Percentiles rank a stretch among this genome's conserved stretches.
Conservation (phyloP, 1,140 invertebrate species). For the Drosophila equinoxialis region DNA sequence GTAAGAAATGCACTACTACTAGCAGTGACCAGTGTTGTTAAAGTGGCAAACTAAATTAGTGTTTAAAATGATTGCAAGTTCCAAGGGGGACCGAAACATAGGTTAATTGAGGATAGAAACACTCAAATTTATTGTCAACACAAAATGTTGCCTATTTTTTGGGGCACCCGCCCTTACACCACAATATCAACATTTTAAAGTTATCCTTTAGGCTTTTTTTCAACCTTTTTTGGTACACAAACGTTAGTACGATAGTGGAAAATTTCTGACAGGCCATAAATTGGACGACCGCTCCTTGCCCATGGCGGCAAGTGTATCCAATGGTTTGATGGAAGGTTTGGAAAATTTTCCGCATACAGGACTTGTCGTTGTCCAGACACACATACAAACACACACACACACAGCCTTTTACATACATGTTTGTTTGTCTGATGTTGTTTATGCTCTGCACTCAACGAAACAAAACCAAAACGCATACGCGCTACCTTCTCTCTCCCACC, state of each 20-base stretch:
- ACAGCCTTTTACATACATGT: conserved; percentile 3
- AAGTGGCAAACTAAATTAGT: too few species aligned
- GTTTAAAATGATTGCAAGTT: too few species aligned
- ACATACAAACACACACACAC: conserved; percentile 29
- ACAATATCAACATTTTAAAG: conserved; percentile 37
- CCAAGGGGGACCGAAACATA: too few species aligned
- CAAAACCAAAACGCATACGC: conserved; percentile 45
- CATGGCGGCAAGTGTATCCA: neutral
- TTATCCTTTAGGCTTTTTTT: conserved; percentile 1
- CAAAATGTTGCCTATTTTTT: conserved; percentile 58
- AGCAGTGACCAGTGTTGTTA: too few species aligned
- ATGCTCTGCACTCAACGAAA: conserved; percentile 33
- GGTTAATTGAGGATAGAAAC: neutral
- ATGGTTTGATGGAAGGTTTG: too few species aligned
- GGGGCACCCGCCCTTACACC: conserved; percentile 5
- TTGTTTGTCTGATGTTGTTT: conserved; percentile 36
- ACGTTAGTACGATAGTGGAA: conserved; percentile 35
- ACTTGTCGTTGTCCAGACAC: conserved; percentile 41
- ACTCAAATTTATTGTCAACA: neutral
- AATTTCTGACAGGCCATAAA: conserved; percentile 77
- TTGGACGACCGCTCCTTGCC: conserved; percentile 49
- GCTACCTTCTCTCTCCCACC: neutral
- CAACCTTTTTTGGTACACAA: neutral
- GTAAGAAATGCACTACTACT: too few species aligned
- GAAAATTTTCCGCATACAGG: neutral